Conservation (phyloP, 2,797 vertebrate genomes). For the Rhyacichthys aspro region DNA sequence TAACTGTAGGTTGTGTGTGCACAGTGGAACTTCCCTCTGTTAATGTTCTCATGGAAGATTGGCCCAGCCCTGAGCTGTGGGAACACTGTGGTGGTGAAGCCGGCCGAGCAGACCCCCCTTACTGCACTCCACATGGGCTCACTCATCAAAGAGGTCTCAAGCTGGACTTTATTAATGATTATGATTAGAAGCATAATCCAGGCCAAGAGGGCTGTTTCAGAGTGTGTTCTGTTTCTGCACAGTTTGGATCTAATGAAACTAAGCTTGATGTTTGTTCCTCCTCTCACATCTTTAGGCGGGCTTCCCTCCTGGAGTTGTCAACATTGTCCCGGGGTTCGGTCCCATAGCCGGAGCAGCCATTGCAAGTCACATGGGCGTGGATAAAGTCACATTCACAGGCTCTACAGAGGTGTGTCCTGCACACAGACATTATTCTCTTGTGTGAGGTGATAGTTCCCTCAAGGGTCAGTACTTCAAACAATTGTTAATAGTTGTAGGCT, state of each 20-base stretch:
- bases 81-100: conserved; percentile 93
- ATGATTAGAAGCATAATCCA: too few relatives aligned
- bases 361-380: conserved; percentile 86
- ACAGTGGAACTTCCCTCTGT: conserved; percentile 96
- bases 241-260: too few relatives aligned
- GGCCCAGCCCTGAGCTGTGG: conserved; percentile 93
- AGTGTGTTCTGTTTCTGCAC: too few relatives aligned
- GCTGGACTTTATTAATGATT: too few relatives aligned
- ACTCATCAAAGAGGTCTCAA: conserved; percentile 89
- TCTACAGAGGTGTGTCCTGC: conserved; percentile 86
- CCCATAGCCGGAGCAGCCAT: conserved; percentile 92
- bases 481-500: too few relatives aligned
- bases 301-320: conserved; percentile 95
- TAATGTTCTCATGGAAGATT: conserved; percentile 96
- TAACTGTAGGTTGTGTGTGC: conserved; percentile 2
- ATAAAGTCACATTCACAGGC: conserved; percentile 96
- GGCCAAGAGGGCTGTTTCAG: too few relatives aligned
- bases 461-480: too few relatives aligned
- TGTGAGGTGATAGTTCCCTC: too few relatives aligned
- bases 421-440: too few relatives aligned
- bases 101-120: conserved; percentile 94
- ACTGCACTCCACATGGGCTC: conserved; percentile 89
- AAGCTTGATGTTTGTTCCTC: too few relatives aligned
- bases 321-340: conserved; percentile 93
- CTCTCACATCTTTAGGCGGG: conserved; percentile 36